Conservation (phyloP, 2,797 vertebrate species). For the Tarsius wallacei region DNA sequence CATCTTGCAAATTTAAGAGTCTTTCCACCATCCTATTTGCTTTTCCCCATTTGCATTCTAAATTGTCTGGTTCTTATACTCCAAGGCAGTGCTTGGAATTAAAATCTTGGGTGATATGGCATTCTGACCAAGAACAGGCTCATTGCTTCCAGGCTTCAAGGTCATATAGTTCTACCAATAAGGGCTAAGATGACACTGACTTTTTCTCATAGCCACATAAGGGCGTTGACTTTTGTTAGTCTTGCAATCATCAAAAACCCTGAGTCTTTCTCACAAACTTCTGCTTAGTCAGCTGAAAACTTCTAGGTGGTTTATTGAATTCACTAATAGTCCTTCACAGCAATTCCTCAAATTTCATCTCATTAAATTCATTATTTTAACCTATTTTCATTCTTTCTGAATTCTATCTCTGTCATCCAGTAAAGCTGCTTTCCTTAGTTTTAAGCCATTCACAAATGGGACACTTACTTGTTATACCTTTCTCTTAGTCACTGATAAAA, state of each 20-base stretch:
- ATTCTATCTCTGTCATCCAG: not conserved
- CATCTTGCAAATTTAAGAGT: conserved; percentile 22
- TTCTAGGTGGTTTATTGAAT: not conserved
- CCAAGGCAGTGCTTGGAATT: not conserved
- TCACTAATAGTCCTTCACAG: not conserved
- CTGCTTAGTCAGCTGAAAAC: conserved; percentile 30
- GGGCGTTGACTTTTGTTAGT: not conserved
- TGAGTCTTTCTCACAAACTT: not conserved
- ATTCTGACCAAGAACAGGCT: not conserved
- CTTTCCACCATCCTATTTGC: not conserved
- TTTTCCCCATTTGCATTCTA: not conserved
- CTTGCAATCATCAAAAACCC: conserved; percentile 12
- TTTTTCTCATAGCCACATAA: not conserved
- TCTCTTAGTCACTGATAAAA: not conserved
- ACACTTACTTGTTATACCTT: not conserved
- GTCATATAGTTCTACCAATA: not conserved
- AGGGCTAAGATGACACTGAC: not conserved
- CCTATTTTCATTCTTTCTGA: conserved; percentile 17
- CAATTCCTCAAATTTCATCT: not conserved
- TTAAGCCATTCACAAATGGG: not conserved
- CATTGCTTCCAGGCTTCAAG: not conserved
- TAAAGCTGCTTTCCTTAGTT: not conserved
- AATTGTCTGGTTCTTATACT: not conserved
- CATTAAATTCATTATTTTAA: conserved; percentile 48
- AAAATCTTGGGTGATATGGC: not conserved